These are phyloP conservation scores for Amiota communis DNA, from an alignment of 2,888 invertebrate genomes.

Conservation along the genomic window DNA sequence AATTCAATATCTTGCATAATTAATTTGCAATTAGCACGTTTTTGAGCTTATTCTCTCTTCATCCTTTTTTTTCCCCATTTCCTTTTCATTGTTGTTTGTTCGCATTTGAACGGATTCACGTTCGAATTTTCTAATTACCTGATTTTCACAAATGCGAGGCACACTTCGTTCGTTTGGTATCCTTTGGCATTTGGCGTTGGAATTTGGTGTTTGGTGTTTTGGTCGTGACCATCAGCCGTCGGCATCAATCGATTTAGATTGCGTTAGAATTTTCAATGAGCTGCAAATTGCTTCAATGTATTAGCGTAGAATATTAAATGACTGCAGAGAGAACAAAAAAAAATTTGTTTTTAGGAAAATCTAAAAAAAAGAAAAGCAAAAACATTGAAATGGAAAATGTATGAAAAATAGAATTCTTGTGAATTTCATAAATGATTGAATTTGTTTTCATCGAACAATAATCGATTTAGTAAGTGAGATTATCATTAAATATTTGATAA, in stretches of 20 bases:
- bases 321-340: background rate
- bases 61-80: slow-evolving; percentile 57
- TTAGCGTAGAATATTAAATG: slow-evolving; percentile 64
- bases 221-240: background rate
- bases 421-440: too few relatives aligned
- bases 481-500: too few relatives aligned
- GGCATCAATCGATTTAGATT: slow-evolving; percentile 39
- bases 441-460: too few relatives aligned
- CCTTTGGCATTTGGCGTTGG: slow-evolving; percentile 7
- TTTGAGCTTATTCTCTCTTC: slow-evolving; percentile 1
- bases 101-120: slow-evolving; percentile 47
- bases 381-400: too few relatives aligned
- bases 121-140: slow-evolving; percentile 64
- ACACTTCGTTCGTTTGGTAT: background rate
- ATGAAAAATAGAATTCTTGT: too few relatives aligned
- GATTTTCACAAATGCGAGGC: slow-evolving; percentile 50
- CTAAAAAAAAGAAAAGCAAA: too few relatives aligned
- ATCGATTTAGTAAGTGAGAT: too few relatives aligned
- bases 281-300: slow-evolving; percentile 65
- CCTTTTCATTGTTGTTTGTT: slow-evolving; percentile 6
- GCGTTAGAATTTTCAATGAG: slow-evolving; percentile 65
- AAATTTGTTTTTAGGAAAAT: too few relatives aligned
- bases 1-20: slow-evolving; percentile 73
- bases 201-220: background rate
- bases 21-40: slow-evolving; percentile 73